Evolutionary conservation across 2,888 invertebrate genomes (phyloP).

Genomic region (Pantelozetes paolii): DNA sequence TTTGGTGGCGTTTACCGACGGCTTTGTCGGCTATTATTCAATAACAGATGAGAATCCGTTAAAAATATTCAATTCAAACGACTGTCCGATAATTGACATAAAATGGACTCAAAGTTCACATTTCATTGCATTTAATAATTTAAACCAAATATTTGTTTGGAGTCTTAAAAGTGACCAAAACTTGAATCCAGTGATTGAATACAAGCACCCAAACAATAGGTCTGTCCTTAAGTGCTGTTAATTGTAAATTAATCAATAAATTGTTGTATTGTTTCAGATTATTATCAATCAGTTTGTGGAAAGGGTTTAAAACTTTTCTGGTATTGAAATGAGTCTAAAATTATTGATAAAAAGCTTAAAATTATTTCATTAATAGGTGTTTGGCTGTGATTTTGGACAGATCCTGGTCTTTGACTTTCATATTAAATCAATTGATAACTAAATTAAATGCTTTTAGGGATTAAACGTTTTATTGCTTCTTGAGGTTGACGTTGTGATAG

Average conservation of each 20-base stretch:
- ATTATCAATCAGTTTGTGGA: conserved; percentile 8
- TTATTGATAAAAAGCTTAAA: background rate
- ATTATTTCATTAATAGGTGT: background rate
- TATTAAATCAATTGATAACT: background rate
- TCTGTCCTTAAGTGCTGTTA: background rate
- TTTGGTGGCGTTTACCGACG: conserved; percentile 23
- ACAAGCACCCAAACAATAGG: conserved; percentile 22
- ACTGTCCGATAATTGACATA: conserved; percentile 12
- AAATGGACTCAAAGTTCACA: background rate
- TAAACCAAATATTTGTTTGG: conserved; percentile 2
- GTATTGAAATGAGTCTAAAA: background rate
- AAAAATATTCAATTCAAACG: conserved; percentile 7
- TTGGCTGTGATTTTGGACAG: conserved; percentile 11
- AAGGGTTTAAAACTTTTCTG: conserved; percentile 3
- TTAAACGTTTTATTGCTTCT: too few species aligned
- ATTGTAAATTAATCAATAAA: background rate
- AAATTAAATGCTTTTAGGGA: background rate
- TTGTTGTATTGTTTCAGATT: background rate
- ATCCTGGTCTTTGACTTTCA: background rate
- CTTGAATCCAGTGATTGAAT: background rate
- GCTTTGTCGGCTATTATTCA: background rate
- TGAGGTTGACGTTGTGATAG: too few species aligned
- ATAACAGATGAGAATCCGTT: conserved; percentile 23
- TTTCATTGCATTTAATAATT: conserved; percentile 21
- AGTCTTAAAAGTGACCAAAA: background rate